Evolutionary conservation across 2,113 vertebrate genomes (phyloP), one percentile per base, ranked within the genome.

Genomic region (Neolamprologus fasciatus): DNA sequence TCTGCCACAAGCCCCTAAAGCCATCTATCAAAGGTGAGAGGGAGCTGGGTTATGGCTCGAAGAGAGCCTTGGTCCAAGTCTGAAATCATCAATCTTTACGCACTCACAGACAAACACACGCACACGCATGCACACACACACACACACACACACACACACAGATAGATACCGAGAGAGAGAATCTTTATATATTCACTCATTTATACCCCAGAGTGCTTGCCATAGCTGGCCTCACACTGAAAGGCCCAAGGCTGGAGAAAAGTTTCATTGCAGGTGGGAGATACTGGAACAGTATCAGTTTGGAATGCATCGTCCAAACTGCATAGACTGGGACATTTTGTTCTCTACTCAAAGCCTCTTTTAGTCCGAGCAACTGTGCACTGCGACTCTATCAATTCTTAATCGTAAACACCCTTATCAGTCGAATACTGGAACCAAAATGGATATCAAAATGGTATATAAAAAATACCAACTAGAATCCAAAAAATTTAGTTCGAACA

Each of bases 21-120:
- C 95, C 95, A 96, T 96, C 96, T 96, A 96, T 96, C 94, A 97
- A 84, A 91, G 89, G 91, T 92, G 84, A 88, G 83, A 81, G 80
- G 81, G 83, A 87, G 86, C 86, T 90, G 81, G 91, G 92, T 92
- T 92, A 93, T 21, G 82, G 85, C 89, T 91, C 68, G 89, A 84
- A 73, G 82, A 87, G 88, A 91, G 78, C 85, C 87, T 58, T 51
- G 66, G 86, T 86, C 71, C 81, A 51, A 83, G 87, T 79, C 88
- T 85, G 82, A 84, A 91, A 90, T 92, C 91, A 95, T 94, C 91
- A 91, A 93, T 94, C 89, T 89, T 91, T 88, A 89, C 82, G 58
- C 87, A 85, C 47, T 80, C 84, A 85, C 85, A 54, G 17, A 54
- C 89, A n/a, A 9, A 50, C 68, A 58, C 86, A 82, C 50, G 2